Conservation (phyloP, 2,113 vertebrate species). For the Cricetomys ansorgei region DNA sequence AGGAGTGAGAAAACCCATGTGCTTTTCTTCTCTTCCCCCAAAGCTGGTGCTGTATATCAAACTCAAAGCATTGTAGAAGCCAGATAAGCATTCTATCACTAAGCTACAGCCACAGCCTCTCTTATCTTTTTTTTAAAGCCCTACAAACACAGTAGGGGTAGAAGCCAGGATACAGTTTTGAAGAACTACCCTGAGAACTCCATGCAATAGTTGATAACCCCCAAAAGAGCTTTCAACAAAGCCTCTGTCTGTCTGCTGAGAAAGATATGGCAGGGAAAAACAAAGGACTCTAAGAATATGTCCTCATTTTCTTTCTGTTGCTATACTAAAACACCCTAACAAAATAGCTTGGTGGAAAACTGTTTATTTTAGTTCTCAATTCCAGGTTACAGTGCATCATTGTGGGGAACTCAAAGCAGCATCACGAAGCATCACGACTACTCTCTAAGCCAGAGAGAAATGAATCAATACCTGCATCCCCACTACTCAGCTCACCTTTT, state of each 20-base stretch:
- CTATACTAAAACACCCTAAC: background rate
- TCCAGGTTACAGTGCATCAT: background rate
- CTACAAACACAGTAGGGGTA: background rate
- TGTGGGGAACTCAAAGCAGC: no score
- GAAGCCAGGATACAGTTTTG: background rate
- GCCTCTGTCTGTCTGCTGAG: background rate
- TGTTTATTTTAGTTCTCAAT: background rate
- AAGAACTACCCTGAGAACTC: background rate
- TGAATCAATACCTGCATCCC: no score
- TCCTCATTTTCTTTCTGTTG: background rate
- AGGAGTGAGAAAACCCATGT: background rate
- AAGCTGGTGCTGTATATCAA: background rate
- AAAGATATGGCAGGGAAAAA: background rate
- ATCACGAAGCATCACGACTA: no score
- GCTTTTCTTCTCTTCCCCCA: background rate
- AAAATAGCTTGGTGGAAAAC: background rate
- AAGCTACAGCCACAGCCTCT: background rate
- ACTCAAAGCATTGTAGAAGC: background rate
- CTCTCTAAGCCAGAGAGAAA: background rate
- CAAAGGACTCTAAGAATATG: background rate
- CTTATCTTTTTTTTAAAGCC: background rate
- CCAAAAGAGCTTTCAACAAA: accelerated
- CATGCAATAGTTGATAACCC: no score
- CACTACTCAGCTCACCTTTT: background rate
- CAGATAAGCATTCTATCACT: no score